Evolutionary conservation across 2,113 vertebrate genomes (phyloP), one percentile per base, ranked within the genome.

Genomic region (Ailurus styani): DNA sequence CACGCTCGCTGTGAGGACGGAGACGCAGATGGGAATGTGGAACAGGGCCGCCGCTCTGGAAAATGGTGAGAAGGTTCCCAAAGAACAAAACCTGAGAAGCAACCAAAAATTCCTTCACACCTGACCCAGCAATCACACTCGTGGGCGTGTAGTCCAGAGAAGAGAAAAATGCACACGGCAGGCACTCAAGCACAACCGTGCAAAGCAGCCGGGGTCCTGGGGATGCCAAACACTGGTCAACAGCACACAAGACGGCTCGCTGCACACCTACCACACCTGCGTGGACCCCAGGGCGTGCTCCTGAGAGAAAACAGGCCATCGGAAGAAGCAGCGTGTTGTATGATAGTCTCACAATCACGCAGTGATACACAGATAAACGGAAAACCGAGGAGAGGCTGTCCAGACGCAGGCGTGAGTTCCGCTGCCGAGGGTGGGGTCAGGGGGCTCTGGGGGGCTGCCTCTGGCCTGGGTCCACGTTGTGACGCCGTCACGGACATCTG

Each of bases 271-370:
- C 0, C 4, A 1, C 4, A 0, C 37, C 3, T 31, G 17, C 50
- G 0, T 0, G 62, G 31, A 6, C 40, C 45, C 42, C 31, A 0
- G 1, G n/a, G 47, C 17, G 0, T 3, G 9, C 29, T 4, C 4
- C 25, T 7, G 25, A 21, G 14, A 37, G 55, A 10, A n/a, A 25
- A 25, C 1, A 9, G 50, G 42, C 25, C 64, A 23, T 4, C 7
- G 4, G 9, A 0, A 5, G n/a, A 31, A 17, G 37, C 11, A 15
- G 5, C 5, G 15, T 2, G 0, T 31, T 11, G 2, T 29, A 21
- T 2, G 17, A 37, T 6, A 3, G 5, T 57, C 47, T n/a, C 5
- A 27, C 29, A 23, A 31, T 42, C 5, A 57, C 18, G 4, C 13
- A 40, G 42, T 0, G 5, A 29, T 57, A 57, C 12, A 29, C 1